Percentiles rank a stretch among this genome's conserved stretches.
Conservation (phyloP, 2,113 vertebrate genomes). For the Tiliqua scincoides region DNA sequence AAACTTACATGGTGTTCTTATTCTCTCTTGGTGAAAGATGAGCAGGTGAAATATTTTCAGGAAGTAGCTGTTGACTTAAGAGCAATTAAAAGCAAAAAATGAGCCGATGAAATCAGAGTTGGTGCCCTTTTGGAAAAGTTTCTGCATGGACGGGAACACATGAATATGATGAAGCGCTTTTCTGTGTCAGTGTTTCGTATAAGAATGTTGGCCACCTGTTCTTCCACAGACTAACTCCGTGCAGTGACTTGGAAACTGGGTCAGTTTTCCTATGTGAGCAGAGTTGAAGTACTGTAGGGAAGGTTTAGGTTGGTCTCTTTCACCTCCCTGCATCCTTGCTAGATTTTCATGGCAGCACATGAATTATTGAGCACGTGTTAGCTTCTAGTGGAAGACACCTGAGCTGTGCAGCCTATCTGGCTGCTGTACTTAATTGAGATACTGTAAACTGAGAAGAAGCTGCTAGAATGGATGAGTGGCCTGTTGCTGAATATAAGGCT, state of each 20-base stretch:
- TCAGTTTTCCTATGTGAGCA: constrained; percentile 11
- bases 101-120: neutral
- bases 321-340: constrained; percentile 28
- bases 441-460: constrained; percentile 38
- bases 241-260: constrained; percentile 6
- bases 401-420: constrained; percentile 42
- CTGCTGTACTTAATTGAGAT: constrained; percentile 12
- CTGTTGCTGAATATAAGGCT: constrained; percentile 1
- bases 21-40: neutral
- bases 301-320: neutral
- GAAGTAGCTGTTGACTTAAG: neutral
- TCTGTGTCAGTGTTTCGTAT: neutral
- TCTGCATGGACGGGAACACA: neutral
- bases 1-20: neutral
- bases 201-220: neutral
- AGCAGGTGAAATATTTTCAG: constrained; percentile 1
- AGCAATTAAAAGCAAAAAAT: too few relatives aligned
- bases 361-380: constrained; percentile 62
- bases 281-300: neutral
- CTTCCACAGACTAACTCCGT: neutral
- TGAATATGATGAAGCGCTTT: neutral
- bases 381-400: constrained; percentile 38
- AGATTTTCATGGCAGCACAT: constrained; percentile 24
- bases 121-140: neutral
- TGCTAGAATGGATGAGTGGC: neutral